Evolutionary conservation across 2,113 vertebrate genomes (phyloP).

Genomic region (Oryzias woworae): DNA sequence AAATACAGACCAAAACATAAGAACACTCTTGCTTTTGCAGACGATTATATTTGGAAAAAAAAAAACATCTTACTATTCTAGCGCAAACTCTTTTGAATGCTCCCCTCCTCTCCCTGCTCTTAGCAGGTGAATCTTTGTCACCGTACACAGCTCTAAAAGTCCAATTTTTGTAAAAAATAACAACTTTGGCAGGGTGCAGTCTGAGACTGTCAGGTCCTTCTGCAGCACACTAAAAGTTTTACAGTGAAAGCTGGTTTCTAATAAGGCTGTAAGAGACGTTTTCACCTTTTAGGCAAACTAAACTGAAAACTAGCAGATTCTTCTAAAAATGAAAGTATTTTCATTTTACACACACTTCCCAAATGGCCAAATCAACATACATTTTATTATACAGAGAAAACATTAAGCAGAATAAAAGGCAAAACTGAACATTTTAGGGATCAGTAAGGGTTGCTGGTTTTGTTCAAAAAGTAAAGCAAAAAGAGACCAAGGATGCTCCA

Average conservation of each 20-base stretch:
- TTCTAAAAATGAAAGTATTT: no score
- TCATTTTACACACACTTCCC: no score
- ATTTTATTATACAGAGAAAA: conserved; percentile 6
- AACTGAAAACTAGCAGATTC: no score
- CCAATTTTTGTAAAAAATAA: conserved; percentile 49
- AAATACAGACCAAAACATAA: conserved; percentile 36
- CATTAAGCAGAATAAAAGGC: no score
- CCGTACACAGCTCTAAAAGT: conserved; percentile 5
- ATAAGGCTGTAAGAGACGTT: no score
- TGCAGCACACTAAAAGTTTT: neutral
- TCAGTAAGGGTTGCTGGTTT: conserved; percentile 32
- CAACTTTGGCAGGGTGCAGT: conserved; percentile 1
- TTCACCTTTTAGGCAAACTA: no score
- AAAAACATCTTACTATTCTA: no score
- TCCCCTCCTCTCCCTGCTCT: no score
- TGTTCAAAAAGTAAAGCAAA: conserved; percentile 12
- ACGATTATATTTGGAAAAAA: neutral
- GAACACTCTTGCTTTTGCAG: conserved; percentile 44
- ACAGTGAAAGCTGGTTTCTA: no score
- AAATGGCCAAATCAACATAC: neutral
- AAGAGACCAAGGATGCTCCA: conserved; percentile 25
- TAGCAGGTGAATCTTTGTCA: no score
- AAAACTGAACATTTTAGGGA: conserved; percentile 51
- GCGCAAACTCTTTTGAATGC: no score
- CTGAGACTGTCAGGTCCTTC: neutral